phyloP scores from a whole-genome alignment of 2,888 invertebrate genomes.

The Automeris io region DNA sequence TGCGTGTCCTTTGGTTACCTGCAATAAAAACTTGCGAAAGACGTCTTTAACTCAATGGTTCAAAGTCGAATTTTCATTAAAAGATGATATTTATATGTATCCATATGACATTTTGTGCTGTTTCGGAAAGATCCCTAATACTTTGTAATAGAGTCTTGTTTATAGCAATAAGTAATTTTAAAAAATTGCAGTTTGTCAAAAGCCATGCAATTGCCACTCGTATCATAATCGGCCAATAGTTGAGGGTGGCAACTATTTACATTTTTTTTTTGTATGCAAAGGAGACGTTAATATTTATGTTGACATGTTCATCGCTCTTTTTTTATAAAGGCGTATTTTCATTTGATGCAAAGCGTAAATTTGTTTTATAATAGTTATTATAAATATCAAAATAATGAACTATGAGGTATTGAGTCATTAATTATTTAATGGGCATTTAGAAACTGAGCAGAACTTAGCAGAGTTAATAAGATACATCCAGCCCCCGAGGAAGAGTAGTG shows the following conservation, averaged over 20 bases:
- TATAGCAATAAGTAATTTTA: not conserved
- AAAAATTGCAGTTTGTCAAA: conserved; percentile 34
- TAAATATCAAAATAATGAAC: too few species aligned
- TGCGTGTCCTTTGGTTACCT: conserved; percentile 36
- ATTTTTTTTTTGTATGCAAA: conserved; percentile 51
- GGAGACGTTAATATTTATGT: conserved; percentile 45
- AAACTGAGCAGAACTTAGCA: too few species aligned
- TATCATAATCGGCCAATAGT: conserved; percentile 43
- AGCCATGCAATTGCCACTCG: conserved; percentile 50
- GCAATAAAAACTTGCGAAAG: conserved; percentile 1
- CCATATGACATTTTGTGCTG: too few species aligned
- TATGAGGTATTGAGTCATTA: too few species aligned
- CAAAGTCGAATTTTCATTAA: conserved; percentile 8
- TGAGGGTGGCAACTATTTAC: conserved; percentile 48
- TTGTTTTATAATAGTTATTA: not conserved
- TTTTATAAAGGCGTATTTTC: not conserved
- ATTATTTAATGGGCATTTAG: too few species aligned
- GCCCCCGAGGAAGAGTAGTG: too few species aligned
- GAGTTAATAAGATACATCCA: too few species aligned
- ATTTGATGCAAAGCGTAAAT: not conserved
- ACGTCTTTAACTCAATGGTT: not conserved
- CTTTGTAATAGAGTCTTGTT: conserved; percentile 15
- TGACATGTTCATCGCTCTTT: conserved; percentile 27
- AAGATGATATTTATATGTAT: not conserved
- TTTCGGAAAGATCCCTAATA: conserved; percentile 6